Evolutionary conservation across 2,888 invertebrate species (phyloP).

Genomic region (Desoria tigrina): DNA sequence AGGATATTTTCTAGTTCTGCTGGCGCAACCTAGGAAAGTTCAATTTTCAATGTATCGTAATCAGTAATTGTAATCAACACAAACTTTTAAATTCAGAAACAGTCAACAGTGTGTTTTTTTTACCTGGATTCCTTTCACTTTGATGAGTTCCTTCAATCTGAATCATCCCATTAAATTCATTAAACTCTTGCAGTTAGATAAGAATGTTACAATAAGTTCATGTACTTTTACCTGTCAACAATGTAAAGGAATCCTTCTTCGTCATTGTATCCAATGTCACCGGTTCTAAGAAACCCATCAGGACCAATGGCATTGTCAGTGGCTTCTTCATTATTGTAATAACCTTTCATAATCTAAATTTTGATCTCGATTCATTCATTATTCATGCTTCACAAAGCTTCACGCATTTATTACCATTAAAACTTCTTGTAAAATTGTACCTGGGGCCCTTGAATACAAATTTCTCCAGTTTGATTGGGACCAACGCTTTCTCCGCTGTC

Average conservation of each 20-base stretch:
- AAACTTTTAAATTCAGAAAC: too few species aligned
- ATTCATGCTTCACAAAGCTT: too few species aligned
- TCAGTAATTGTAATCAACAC: too few species aligned
- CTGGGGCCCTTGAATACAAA: conserved; percentile 73
- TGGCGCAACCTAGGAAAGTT: conserved; percentile 71
- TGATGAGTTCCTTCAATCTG: conserved; percentile 56
- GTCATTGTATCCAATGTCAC: conserved; percentile 78
- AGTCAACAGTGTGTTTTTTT: conserved; percentile 1
- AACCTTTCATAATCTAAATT: conserved; percentile 62
- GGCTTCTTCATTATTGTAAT: conserved; percentile 68
- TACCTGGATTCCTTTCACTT: conserved; percentile 36
- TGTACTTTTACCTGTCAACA: conserved; percentile 61
- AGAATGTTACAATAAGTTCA: too few species aligned
- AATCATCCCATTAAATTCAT: background rate
- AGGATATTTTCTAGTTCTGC: conserved; percentile 79
- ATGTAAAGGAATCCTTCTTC: conserved; percentile 73
- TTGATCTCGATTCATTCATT: too few species aligned
- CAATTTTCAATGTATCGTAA: background rate
- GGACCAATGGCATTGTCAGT: conserved; percentile 71
- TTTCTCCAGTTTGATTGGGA: conserved; percentile 65
- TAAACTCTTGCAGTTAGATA: too few species aligned
- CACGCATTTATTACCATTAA: too few species aligned
- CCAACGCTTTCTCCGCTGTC: conserved; percentile 56
- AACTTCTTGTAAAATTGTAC: too few species aligned
- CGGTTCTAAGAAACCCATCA: conserved; percentile 80